Percentiles rank a stretch among this genome's conserved stretches.
Conservation (phyloP, 2,888 invertebrate species). For the Callyntrura sp. region DNA sequence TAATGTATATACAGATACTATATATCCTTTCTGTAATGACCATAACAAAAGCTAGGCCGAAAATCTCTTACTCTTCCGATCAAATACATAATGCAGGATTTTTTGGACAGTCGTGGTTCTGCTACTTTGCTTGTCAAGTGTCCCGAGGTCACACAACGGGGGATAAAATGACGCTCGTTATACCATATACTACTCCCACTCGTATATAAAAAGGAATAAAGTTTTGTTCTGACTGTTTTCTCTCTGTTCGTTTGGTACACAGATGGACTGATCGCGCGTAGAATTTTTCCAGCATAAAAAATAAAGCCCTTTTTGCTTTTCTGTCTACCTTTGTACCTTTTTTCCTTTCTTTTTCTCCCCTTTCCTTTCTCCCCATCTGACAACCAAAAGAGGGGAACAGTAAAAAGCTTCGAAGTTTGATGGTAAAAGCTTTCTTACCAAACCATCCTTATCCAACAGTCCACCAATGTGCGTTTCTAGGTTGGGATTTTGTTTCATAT, state of each 20-base stretch:
- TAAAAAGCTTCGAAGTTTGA: constrained; percentile 52
- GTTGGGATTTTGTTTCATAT: not conserved
- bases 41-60: not conserved
- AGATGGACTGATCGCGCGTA: constrained; percentile 30
- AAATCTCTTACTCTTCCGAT: constrained; percentile 29
- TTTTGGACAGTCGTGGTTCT: not conserved
- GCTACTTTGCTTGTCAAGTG: constrained; percentile 31
- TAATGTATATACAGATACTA: too few species aligned
- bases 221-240: constrained; percentile 20
- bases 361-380: constrained; percentile 14
- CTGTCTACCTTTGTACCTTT: not conserved
- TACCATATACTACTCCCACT: not conserved
- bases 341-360: not conserved
- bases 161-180: constrained; percentile 41
- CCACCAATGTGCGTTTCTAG: not conserved
- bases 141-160: constrained; percentile 65
- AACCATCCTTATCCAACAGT: constrained; percentile 7
- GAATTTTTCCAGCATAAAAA: constrained; percentile 42
- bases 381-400: constrained; percentile 36
- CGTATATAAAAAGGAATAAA: not conserved
- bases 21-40: too few species aligned
- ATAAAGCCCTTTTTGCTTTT: constrained; percentile 56
- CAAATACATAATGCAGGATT: constrained; percentile 3
- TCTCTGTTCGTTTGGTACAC: constrained; percentile 16
- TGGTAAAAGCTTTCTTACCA: constrained; percentile 50